Base-by-base conservation (phyloP, 2,888 invertebrate species). In the Pristionchus arcanus region DNA sequence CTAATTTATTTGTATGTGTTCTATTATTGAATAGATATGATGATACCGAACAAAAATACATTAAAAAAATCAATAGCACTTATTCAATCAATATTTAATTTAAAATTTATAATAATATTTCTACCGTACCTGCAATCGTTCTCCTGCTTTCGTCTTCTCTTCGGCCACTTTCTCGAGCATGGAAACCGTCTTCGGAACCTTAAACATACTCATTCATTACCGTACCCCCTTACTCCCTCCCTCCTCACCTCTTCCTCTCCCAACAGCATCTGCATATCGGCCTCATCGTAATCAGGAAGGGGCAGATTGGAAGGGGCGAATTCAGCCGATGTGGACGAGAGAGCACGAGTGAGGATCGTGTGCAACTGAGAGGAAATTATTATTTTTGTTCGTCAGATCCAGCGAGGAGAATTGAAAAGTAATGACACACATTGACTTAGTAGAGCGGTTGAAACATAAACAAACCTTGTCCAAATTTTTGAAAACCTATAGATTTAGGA, bases 211-310 rank as follows among this genome's bases (percentile, higher is more conserved):
- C 9, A 42, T 42, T 42, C 11, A 49, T 9, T 49, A 49, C 42
- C 4, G 42, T 49, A 49, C 13, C 42, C 42, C 42, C 42, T 42
- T 42, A 42, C 42, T 42, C 28, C 28, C 84, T n/a, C 59, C 31
- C 25, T 31, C 25, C 87, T 53, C 11, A 87, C 81, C 31, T 86
- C 87, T 28, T 63, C 53, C 13, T 87, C 87, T 49, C 90, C 90
- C 83, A 90, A 21, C 87, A 90, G 53, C 87, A 90, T 21, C 37
- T 87, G 87, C 74, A 90, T 71, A 55, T 90, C 90, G 25, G 49
- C 77, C 59, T 87, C 85, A 77, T 91, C 92, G 89, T 91, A 92
- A n/a, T 92, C 92, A 15, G 92, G 92, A 31, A 92, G 89, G 34
- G 88, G 83, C 19, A 92, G 89, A 85, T 92, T 92, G 53, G 89